Conservation (phyloP, 2,113 vertebrate genomes). For the Podilymbus podiceps region DNA sequence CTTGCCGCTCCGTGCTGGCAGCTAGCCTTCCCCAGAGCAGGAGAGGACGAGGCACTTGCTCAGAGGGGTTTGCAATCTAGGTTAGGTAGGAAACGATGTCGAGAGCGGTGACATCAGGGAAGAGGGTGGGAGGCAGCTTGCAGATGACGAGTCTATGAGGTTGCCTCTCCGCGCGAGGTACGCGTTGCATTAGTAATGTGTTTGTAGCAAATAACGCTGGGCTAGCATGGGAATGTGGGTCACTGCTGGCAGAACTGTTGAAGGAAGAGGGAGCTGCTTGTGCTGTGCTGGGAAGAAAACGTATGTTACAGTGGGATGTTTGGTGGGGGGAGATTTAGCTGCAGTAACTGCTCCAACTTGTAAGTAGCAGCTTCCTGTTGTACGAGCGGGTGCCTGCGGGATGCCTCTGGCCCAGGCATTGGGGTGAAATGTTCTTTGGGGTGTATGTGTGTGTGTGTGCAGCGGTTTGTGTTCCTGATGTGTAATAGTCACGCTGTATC, state of each 20-base stretch:
- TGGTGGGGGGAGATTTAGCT: background rate
- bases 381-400: background rate
- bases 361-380: background rate
- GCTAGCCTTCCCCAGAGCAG: background rate
- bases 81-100: background rate
- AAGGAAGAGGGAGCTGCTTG: slow-evolving; percentile 19
- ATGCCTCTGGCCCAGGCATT: accelerated
- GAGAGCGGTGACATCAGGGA: slow-evolving; percentile 22
- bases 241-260: background rate
- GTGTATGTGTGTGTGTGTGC: background rate
- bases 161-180: slow-evolving; percentile 44
- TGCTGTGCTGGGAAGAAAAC: background rate
- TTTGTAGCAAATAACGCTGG: slow-evolving; percentile 49
- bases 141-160: slow-evolving; percentile 36
- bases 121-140: slow-evolving; percentile 35
- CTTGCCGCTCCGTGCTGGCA: background rate
- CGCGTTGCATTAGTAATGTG: slow-evolving; percentile 10
- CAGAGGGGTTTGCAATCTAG: slow-evolving; percentile 37
- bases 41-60: background rate
- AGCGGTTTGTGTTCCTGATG: background rate
- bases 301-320: background rate
- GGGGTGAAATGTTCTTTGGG: background rate
- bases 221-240: slow-evolving; percentile 58
- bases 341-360: background rate
- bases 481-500: accelerated